Evolutionary conservation across 1,140 invertebrate genomes (phyloP).

Genomic region (Babylonia areolata): DNA sequence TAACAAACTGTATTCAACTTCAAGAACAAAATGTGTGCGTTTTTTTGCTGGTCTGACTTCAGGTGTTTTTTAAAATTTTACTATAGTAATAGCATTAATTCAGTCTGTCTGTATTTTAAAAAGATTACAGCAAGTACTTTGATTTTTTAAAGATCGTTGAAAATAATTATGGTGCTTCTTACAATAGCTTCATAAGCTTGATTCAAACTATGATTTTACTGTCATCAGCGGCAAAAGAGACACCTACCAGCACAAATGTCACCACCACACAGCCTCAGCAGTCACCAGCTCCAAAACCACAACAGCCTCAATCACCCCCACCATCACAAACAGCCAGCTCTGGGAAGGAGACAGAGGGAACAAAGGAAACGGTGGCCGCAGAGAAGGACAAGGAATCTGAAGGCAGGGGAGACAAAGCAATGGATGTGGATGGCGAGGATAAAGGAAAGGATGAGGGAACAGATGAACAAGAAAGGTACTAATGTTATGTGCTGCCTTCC

Average conservation of each 20-base stretch:
- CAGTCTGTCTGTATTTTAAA: too few species aligned
- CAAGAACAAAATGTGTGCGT: too few species aligned
- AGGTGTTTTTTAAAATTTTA: too few species aligned
- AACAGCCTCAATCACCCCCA: background rate
- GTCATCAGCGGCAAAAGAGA: background rate
- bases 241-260: background rate
- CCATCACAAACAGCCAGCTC: background rate
- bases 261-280: background rate
- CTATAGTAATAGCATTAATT: too few species aligned
- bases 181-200: too few species aligned
- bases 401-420: conserved; percentile 16
- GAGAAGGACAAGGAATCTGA: background rate
- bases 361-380: background rate
- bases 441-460: conserved; percentile 24
- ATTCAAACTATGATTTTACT: too few species aligned
- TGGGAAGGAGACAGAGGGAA: conserved; percentile 8
- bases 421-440: conserved; percentile 16
- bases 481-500: too few species aligned
- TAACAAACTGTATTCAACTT: too few species aligned
- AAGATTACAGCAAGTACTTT: too few species aligned
- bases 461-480: conserved; percentile 35
- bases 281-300: background rate
- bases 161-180: too few species aligned
- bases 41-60: too few species aligned
- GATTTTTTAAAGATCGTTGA: too few species aligned